Percentiles rank a stretch among this genome's conserved stretches.
Evolutionary conservation across 2,888 invertebrate genomes (phyloP).

Genomic region (Galeopsomyia nigrocyanea): DNA sequence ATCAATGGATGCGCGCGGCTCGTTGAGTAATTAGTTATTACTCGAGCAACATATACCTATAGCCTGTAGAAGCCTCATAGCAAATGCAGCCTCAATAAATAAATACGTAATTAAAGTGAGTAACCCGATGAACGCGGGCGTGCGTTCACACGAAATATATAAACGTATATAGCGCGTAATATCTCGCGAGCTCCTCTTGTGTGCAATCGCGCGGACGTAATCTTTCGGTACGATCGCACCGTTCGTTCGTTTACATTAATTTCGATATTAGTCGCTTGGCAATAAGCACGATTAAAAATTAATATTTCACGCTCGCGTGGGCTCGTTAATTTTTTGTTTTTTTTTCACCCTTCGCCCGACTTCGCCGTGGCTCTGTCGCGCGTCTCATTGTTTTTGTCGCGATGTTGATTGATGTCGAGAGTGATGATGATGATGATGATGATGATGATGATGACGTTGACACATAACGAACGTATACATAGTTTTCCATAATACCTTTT

Average conservation of each 20-base stretch:
- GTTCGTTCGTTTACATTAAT: not conserved
- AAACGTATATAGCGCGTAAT: not conserved
- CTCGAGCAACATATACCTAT: too few species aligned
- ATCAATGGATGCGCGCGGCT: too few species aligned
- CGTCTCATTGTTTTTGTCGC: too few species aligned
- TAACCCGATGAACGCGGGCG: not conserved
- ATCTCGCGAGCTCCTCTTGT: not conserved
- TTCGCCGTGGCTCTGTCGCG: too few species aligned
- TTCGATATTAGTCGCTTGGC: constrained; percentile 16
- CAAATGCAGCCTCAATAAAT: constrained; percentile 5
- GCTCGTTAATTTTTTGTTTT: not conserved
- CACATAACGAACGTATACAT: too few species aligned
- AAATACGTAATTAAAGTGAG: constrained; percentile 21
- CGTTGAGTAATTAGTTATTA: too few species aligned
- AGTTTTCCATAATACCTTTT: not conserved
- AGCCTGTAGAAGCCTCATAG: too few species aligned
- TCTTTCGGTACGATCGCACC: not conserved
- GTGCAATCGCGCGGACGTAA: not conserved
- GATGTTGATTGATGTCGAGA: too few species aligned
- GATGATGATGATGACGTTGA: not conserved
- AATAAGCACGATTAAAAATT: constrained; percentile 21
- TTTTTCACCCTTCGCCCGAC: not conserved
- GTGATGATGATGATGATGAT: not conserved
- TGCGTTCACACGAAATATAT: constrained; percentile 9
- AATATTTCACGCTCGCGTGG: not conserved